Percentiles rank a stretch among this genome's conserved stretches.
Conservation (phyloP, 2,888 invertebrate species). For the Apodemia hepburni region DNA sequence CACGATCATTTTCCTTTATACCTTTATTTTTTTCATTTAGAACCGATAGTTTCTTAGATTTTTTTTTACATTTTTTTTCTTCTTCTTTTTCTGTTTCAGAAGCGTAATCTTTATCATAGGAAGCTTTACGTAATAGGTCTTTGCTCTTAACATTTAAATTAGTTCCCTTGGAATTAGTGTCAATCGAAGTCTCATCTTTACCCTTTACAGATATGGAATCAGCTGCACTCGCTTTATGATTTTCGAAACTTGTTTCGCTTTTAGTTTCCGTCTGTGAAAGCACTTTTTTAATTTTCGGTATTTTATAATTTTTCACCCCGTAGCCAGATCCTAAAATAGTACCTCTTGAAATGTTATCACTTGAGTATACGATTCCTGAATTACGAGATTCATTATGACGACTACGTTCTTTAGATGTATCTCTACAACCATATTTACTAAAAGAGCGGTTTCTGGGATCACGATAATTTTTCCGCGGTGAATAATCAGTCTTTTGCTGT, state of each 20-base stretch:
- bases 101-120: background rate
- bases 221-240: background rate
- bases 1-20: background rate
- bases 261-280: background rate
- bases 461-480: constrained; percentile 50
- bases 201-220: constrained; percentile 3
- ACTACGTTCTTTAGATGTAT: constrained; percentile 34
- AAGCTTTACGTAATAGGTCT: background rate
- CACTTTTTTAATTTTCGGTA: constrained; percentile 67
- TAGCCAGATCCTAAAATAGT: constrained; percentile 57
- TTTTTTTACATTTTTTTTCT: background rate
- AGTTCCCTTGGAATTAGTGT: background rate
- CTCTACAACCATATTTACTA: constrained; percentile 31
- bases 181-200: background rate
- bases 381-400: constrained; percentile 34
- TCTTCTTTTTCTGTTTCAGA: background rate
- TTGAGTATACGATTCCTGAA: constrained; percentile 63
- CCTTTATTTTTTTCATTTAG: background rate
- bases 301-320: constrained; percentile 72
- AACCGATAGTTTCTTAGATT: background rate
- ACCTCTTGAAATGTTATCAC: constrained; percentile 63
- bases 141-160: background rate
- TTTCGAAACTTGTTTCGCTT: background rate
- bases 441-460: constrained; percentile 55
- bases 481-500: constrained; percentile 35